Evolutionary conservation across 2,797 vertebrate species (phyloP).

Genomic region (Mormyrops attenuatus): DNA sequence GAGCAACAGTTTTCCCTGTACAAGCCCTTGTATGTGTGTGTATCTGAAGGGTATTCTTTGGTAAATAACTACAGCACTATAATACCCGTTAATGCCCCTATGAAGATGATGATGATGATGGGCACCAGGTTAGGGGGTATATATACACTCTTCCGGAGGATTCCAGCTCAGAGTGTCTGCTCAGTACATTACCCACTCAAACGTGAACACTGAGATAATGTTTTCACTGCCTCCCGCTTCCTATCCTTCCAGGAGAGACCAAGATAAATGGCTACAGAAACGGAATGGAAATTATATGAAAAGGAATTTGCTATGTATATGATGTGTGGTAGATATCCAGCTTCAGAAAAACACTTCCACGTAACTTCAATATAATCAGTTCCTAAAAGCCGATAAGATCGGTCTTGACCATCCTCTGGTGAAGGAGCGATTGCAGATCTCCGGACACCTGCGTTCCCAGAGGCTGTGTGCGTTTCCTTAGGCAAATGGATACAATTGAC

Average conservation of each 20-base stretch:
- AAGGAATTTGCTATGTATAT: not conserved
- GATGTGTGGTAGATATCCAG: not conserved
- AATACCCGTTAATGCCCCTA: not conserved
- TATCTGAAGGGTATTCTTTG: not conserved
- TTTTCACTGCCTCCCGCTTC: not conserved
- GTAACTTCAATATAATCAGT: not conserved
- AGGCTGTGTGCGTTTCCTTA: not conserved
- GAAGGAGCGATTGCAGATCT: not conserved
- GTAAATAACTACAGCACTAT: not conserved
- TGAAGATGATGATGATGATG: not conserved
- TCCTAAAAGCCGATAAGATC: not conserved
- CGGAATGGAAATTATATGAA: not conserved
- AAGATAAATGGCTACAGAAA: not conserved
- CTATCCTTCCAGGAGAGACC: not conserved
- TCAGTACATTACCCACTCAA: not conserved
- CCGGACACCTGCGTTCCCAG: not conserved
- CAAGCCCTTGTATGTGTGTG: not conserved
- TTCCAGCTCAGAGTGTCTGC: not conserved
- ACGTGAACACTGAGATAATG: not conserved
- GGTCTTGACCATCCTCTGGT: not conserved
- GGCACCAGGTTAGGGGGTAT: not conserved
- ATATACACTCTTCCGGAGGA: not conserved
- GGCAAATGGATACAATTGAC: not conserved
- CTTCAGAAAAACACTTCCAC: not conserved
- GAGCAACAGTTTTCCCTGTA: not conserved